A percentile compares a stretch with the other conserved stretches of the same genome.
These are phyloP conservation scores for Tigriopus japonicus DNA, from an alignment of 1,140 invertebrate genomes.

Conservation along the genomic window DNA sequence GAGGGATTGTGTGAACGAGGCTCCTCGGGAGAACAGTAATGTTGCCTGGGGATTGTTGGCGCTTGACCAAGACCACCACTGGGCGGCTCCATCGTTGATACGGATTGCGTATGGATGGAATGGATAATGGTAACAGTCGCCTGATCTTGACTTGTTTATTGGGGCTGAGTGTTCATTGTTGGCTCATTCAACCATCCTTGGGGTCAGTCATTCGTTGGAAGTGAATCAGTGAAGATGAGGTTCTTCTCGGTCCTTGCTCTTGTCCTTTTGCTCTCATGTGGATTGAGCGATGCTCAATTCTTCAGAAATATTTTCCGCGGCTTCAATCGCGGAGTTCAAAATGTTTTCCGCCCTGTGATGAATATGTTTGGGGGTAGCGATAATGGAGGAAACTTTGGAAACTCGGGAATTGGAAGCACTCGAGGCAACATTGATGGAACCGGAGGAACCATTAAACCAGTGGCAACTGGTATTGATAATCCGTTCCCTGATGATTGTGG, in stretches of 20 bases:
- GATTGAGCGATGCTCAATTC: neutral
- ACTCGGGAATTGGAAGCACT: neutral
- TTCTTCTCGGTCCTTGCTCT: neutral
- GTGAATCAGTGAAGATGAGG: neutral
- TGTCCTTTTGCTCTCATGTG: neutral
- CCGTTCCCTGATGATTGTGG: slow-evolving; percentile 12
- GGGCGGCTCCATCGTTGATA: too few species aligned
- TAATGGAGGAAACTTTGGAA: neutral
- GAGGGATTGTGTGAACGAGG: too few species aligned
- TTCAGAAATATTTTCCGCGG: neutral
- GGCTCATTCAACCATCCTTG: neutral
- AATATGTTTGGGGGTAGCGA: neutral
- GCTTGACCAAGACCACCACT: too few species aligned
- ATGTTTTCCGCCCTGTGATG: neutral
- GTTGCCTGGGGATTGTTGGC: too few species aligned
- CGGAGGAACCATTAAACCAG: slow-evolving; percentile 1
- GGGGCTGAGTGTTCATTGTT: neutral
- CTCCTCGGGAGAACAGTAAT: too few species aligned
- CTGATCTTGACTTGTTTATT: neutral
- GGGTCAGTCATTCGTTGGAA: neutral
- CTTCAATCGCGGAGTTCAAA: neutral
- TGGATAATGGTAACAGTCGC: neutral
- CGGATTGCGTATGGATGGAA: neutral
- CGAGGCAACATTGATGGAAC: neutral
- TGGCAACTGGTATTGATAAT: slow-evolving; percentile 6